These are phyloP conservation scores for Pongo pygmaeus DNA, from an alignment of 2,113 vertebrate species.

Conservation along the genomic window DNA sequence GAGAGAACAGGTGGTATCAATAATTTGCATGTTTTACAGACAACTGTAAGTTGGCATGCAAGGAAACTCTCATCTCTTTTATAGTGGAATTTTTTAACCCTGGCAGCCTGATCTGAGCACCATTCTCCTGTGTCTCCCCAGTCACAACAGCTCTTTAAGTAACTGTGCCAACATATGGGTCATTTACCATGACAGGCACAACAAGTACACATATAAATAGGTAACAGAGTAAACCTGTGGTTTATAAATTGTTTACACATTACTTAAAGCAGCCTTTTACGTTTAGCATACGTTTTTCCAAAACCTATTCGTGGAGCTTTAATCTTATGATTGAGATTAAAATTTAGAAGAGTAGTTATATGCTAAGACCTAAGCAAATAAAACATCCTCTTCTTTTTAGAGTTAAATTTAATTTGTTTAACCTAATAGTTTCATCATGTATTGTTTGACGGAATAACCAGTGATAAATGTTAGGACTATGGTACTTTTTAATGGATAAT, in stretches of 20 bases:
- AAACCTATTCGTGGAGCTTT: neutral
- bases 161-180: neutral
- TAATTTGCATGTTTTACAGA: neutral
- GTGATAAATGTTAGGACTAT: constrained; percentile 17
- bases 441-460: constrained; percentile 27
- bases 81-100: neutral
- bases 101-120: neutral
- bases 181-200: neutral
- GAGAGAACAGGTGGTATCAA: neutral
- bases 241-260: neutral
- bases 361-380: constrained; percentile 18
- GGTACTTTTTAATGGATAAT: constrained; percentile 4
- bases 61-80: neutral
- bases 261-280: neutral
- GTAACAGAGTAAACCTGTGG: neutral
- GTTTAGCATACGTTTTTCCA: neutral
- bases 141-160: neutral
- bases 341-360: constrained; percentile 9
- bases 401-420: constrained; percentile 47
- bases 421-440: neutral
- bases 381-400: constrained; percentile 7
- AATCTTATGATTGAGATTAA: constrained; percentile 8
- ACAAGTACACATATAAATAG: neutral
- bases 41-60: neutral
- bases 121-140: neutral